A percentile compares a stretch with the other conserved stretches of the same genome.
phyloP scores from a whole-genome alignment of 2,113 vertebrate genomes.

The Tenrec ecaudatus region DNA sequence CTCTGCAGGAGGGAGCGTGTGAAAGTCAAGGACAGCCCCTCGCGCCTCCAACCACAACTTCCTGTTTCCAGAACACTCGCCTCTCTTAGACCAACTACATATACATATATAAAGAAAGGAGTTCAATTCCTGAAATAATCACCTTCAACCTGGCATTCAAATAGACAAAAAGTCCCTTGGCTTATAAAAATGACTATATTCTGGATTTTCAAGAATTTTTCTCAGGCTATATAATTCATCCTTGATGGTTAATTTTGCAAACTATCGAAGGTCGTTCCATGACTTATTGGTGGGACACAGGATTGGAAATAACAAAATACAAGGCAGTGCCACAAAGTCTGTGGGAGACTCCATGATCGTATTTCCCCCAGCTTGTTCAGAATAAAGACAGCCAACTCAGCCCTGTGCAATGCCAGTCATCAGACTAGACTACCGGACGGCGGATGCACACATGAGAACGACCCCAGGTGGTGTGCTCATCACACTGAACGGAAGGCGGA shows the following conservation, averaged over 20 bases:
- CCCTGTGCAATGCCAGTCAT: not conserved
- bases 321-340: too few relatives aligned
- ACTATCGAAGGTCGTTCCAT: not conserved
- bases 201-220: not conserved
- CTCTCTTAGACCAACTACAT: not conserved
- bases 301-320: not conserved
- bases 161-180: not conserved
- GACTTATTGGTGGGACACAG: not conserved
- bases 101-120: not conserved
- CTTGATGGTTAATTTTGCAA: conserved; percentile 26
- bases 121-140: not conserved
- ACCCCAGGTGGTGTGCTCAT: not conserved
- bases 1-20: not conserved
- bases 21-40: too few relatives aligned
- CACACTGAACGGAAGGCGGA: too few relatives aligned
- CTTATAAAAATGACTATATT: conserved; percentile 33
- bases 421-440: not conserved
- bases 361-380: not conserved
- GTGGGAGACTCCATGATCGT: too few relatives aligned
- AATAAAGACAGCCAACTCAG: not conserved
- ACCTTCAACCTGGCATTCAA: not conserved
- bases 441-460: not conserved
- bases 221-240: not conserved
- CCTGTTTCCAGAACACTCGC: not conserved
- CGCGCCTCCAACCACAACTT: not conserved